Percentiles rank a stretch among this genome's conserved stretches.
phyloP scores from a whole-genome alignment of 35 echinoderm and acorn worm species.

The Holothuria glaberrima region DNA sequence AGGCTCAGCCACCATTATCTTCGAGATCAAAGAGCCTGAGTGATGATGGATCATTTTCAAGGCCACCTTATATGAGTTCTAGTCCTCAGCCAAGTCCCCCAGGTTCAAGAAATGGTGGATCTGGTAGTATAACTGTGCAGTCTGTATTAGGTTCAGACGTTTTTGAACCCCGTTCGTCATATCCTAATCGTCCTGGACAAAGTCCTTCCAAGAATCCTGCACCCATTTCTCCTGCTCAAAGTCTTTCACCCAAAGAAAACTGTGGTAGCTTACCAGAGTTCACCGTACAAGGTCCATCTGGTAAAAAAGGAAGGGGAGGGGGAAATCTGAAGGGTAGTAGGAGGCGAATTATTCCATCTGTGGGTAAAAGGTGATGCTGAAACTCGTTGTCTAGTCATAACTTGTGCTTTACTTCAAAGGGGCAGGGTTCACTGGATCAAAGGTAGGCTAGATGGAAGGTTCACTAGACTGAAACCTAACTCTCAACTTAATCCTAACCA shows the following conservation, averaged over 20 bases:
- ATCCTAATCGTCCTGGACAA: not conserved
- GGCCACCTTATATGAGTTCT: not conserved
- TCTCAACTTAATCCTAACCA: no score
- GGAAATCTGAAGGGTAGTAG: conserved; percentile 17
- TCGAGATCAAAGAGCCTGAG: not conserved
- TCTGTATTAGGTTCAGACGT: conserved; percentile 1
- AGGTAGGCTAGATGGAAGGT: no score
- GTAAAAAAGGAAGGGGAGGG: not conserved
- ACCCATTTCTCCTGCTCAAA: not conserved
- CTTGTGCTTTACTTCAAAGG: no score
- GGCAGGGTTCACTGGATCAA: no score
- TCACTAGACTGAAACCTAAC: no score
- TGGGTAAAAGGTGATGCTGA: no score
- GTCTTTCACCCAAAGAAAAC: not conserved
- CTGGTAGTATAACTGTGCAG: not conserved
- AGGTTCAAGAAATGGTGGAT: not conserved
- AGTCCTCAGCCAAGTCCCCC: conserved; percentile 10
- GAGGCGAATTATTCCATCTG: conserved; percentile 15
- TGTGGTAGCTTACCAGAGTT: conserved; percentile 21
- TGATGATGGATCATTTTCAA: conserved; percentile 1
- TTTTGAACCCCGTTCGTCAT: not conserved
- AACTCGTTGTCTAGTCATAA: no score
- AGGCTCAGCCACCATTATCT: not conserved
- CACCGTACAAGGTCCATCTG: conserved; percentile 20
- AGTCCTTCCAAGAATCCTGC: not conserved